Percentiles rank a stretch among this genome's conserved stretches.
Conservation (phyloP, 2,113 vertebrate species). For the Ophiodon elongatus region DNA sequence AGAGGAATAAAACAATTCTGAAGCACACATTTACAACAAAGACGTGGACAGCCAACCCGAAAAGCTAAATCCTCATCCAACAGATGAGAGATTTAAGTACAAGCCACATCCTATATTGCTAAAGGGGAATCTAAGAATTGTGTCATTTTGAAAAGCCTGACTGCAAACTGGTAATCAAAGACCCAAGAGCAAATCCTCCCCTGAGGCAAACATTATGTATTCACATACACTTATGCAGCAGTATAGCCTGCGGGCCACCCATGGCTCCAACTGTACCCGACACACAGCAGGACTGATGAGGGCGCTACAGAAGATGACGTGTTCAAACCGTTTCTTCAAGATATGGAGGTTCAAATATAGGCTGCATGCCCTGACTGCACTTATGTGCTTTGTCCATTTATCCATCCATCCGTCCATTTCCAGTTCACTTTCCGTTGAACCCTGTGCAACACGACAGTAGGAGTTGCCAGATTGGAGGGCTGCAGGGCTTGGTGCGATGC, state of each 20-base stretch:
- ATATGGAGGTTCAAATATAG: constrained; percentile 34
- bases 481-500: constrained; percentile 61
- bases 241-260: constrained; percentile 54
- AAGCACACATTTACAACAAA: constrained; percentile 39
- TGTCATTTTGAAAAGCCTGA: constrained; percentile 63
- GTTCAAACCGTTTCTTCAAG: constrained; percentile 24
- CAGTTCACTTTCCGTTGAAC: constrained; percentile 37
- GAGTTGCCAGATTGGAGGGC: constrained; percentile 67
- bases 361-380: not conserved
- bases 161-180: constrained; percentile 68
- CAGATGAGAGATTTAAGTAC: constrained; percentile 65
- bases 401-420: constrained; percentile 21
- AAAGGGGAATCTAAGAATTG: constrained; percentile 63
- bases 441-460: constrained; percentile 48
- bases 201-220: constrained; percentile 59
- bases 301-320: constrained; percentile 13
- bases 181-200: constrained; percentile 65
- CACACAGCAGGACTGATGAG: constrained; percentile 38
- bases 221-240: constrained; percentile 56
- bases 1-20: constrained; percentile 44
- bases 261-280: constrained; percentile 18
- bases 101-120: constrained; percentile 54
- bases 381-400: constrained; percentile 7
- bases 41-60: constrained; percentile 33
- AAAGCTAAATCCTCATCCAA: constrained; percentile 48